Base-by-base conservation (phyloP, 2,888 invertebrate species). In the Agrenia bidenticulata region DNA sequence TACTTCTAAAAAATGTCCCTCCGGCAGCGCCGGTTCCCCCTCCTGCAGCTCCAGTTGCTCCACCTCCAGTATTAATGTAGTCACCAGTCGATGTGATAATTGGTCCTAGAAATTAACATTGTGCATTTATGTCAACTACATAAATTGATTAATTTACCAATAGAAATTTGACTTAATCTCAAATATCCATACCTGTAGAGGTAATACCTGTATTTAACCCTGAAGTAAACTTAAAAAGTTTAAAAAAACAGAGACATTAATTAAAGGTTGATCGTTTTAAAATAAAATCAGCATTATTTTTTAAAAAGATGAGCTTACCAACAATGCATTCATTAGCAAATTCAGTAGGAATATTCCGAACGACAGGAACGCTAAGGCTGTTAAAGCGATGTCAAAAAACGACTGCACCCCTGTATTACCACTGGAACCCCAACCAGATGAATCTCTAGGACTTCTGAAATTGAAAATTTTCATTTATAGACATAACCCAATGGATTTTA, bases 301-400 rank as follows among this genome's bases (percentile, higher is more conserved):
- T 27, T 55, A 55, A 39, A 15, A 39, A 39, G 39, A 39, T 39
- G 39, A 39, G 11, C 68, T 67, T 55, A 75, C 75, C 63, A 72
- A 49, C 45, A 75, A 64, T 19, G 73, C 71, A 61, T 75, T 75
- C 19, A 75, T 61, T n/a, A 75, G 70, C 19, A 75, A 66, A 50
- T 75, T 75, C 2, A 75, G 54, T 5, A 75, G 59, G 60, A 74
- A 75, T 39, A 72, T 67, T 23, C 73, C 73, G 61, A 75, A 75
- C 0, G 73, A 74, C 0, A 75, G 54, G 56, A 73, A 75, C 15
- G 75, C 75, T 2, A 75, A 61, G 15, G 74, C 73, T 39, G 75
- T 75, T 39, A 75, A 70, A 0, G 75, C 75, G 50, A 75, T 73
- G 54, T 75, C 75, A 60, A 75, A 75, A 42, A 74, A 75, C 9